Percentiles rank a stretch among this genome's conserved stretches.
These are phyloP conservation scores for Euleptes europaea DNA, from an alignment of 2,113 vertebrate genomes.

Conservation along the genomic window DNA sequence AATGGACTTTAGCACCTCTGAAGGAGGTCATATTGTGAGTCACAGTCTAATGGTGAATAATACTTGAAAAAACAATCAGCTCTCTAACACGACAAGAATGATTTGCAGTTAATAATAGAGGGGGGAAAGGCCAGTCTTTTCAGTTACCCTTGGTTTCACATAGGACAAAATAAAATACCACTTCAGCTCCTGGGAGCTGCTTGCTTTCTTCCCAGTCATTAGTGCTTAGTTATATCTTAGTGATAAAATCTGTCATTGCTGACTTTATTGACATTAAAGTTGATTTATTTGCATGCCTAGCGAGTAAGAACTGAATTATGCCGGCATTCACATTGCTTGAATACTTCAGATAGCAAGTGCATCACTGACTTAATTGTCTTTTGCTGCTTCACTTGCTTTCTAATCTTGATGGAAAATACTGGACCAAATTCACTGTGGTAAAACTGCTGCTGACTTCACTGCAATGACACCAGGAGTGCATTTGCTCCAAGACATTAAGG, in stretches of 20 bases:
- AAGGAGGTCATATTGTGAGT: slow-evolving; percentile 67
- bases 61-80: slow-evolving; percentile 67
- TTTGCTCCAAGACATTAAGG: slow-evolving; percentile 40
- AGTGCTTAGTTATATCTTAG: slow-evolving; percentile 74
- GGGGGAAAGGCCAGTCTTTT: slow-evolving; percentile 71
- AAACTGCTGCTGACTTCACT: slow-evolving; percentile 35
- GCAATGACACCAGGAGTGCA: slow-evolving; percentile 19
- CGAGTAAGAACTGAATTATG: slow-evolving; percentile 71
- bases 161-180: slow-evolving; percentile 76
- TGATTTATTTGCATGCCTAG: slow-evolving; percentile 74
- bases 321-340: slow-evolving; percentile 64
- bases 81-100: slow-evolving; percentile 77
- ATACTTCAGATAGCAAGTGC: slow-evolving; percentile 68
- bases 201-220: slow-evolving; percentile 70
- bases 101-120: slow-evolving; percentile 78
- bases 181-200: slow-evolving; percentile 67
- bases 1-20: slow-evolving; percentile 62
- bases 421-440: slow-evolving; percentile 56
- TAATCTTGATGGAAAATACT: slow-evolving; percentile 69
- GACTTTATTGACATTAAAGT: slow-evolving; percentile 78
- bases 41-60: slow-evolving; percentile 69
- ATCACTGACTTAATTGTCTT: slow-evolving; percentile 74
- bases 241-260: slow-evolving; percentile 78
- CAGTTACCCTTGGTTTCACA: slow-evolving; percentile 78
- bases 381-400: slow-evolving; percentile 74